Conservation (phyloP, 2,888 invertebrate genomes). For the Tricholauxania praeusta region DNA sequence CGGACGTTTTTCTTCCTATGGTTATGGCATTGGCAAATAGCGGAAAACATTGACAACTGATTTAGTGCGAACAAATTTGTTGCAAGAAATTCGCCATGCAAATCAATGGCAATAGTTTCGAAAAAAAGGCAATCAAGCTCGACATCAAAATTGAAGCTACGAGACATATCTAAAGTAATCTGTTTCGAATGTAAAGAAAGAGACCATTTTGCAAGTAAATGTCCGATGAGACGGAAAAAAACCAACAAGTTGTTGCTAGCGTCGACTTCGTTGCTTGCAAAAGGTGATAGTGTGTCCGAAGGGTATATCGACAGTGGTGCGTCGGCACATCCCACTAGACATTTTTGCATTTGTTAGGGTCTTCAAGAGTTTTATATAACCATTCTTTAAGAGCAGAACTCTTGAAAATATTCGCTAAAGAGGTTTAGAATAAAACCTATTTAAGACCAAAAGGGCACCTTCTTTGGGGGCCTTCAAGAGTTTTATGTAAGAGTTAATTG, state of each 20-base stretch:
- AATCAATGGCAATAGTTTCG: slow-evolving; percentile 26
- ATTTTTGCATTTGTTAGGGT: no score
- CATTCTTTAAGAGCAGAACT: no score
- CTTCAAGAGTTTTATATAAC: no score
- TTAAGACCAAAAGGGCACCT: no score
- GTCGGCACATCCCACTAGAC: slow-evolving; percentile 37
- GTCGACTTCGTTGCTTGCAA: slow-evolving; percentile 35
- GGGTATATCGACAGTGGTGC: slow-evolving; percentile 38
- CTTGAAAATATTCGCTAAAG: no score
- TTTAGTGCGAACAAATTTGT: slow-evolving; percentile 37
- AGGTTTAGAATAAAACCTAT: no score
- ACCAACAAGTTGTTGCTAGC: slow-evolving; percentile 30
- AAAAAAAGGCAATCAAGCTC: slow-evolving; percentile 7
- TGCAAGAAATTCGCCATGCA: slow-evolving; percentile 29
- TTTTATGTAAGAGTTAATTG: no score
- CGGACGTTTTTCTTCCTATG: slow-evolving; percentile 38
- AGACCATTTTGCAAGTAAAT: slow-evolving; percentile 38
- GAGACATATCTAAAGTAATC: background rate
- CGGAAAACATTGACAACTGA: slow-evolving; percentile 34
- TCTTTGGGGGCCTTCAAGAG: no score
- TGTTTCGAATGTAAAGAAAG: slow-evolving; percentile 38
- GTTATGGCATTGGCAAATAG: slow-evolving; percentile 36
- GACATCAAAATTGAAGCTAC: background rate
- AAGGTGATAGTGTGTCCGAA: slow-evolving; percentile 26
- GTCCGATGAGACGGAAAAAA: slow-evolving; percentile 29